Percentiles rank a stretch among this genome's conserved stretches.
Conservation (phyloP, 2,113 vertebrate species). For the Athene noctua region DNA sequence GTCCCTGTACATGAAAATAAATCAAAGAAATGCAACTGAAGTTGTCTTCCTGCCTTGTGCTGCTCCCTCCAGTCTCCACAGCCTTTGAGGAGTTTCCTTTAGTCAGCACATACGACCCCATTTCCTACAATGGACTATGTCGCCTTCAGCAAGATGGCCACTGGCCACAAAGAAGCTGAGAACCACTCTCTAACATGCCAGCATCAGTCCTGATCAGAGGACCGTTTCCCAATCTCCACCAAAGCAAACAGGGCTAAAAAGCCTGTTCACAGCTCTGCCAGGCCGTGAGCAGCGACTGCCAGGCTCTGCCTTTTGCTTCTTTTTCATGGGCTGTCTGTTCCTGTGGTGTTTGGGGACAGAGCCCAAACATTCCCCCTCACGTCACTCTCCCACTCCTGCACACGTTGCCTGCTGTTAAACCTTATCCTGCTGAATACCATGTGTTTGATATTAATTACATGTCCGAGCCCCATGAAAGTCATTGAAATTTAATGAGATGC, state of each 20-base stretch:
- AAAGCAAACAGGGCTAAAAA: not conserved
- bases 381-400: not conserved
- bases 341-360: slow-evolving; percentile 9
- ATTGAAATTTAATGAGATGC: slow-evolving; percentile 76
- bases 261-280: accelerated
- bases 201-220: not conserved
- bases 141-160: not conserved
- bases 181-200: accelerated
- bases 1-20: not conserved
- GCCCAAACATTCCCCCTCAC: not conserved
- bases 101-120: not conserved
- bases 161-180: not conserved
- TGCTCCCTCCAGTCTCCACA: not conserved
- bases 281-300: not conserved
- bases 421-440: slow-evolving; percentile 64
- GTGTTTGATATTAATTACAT: slow-evolving; percentile 74
- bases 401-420: slow-evolving; percentile 54
- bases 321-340: not conserved
- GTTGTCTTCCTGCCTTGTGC: not conserved
- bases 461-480: slow-evolving; percentile 66
- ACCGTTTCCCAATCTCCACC: not conserved
- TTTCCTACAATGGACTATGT: not conserved
- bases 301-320: not conserved
- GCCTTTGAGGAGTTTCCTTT: not conserved
- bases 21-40: not conserved